A percentile compares a stretch with the other conserved stretches of the same genome.
Evolutionary conservation across 2,888 invertebrate species (phyloP).

Genomic region (Diarsia rubi): DNA sequence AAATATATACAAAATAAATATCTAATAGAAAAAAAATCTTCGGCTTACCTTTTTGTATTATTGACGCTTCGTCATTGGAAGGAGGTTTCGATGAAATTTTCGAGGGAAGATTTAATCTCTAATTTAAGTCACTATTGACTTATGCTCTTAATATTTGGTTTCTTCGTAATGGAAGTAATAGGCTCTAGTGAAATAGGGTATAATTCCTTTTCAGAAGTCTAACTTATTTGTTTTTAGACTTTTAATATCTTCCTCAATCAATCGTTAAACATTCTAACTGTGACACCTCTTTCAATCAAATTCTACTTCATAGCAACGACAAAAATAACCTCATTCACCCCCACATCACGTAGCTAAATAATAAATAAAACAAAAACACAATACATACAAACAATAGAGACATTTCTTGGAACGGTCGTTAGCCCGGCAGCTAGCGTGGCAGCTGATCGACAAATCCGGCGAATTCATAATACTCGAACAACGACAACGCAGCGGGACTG

Average conservation of each 20-base stretch:
- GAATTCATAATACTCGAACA: slow-evolving; percentile 24
- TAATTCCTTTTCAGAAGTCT: too few species aligned
- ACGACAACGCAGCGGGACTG: slow-evolving; percentile 29
- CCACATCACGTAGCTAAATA: slow-evolving; percentile 48
- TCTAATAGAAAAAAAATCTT: too few species aligned
- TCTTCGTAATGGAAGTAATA: not conserved
- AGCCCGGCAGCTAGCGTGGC: slow-evolving; percentile 60
- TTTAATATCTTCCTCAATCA: too few species aligned
- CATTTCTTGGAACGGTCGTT: slow-evolving; percentile 55
- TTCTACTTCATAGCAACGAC: not conserved
- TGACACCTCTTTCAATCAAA: not conserved
- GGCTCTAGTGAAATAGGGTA: too few species aligned
- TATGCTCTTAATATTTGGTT: not conserved
- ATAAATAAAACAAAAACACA: slow-evolving; percentile 62
- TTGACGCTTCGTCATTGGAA: too few species aligned
- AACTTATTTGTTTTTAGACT: too few species aligned
- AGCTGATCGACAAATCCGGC: slow-evolving; percentile 72
- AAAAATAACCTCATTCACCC: slow-evolving; percentile 42
- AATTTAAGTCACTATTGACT: not conserved
- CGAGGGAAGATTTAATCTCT: not conserved
- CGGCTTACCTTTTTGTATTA: too few species aligned
- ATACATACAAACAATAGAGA: slow-evolving; percentile 49
- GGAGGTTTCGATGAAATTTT: not conserved
- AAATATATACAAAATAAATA: too few species aligned
- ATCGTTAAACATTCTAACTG: not conserved